These are phyloP conservation scores for Dynastes maya DNA, from an alignment of 2,888 invertebrate genomes.

Conservation along the genomic window DNA sequence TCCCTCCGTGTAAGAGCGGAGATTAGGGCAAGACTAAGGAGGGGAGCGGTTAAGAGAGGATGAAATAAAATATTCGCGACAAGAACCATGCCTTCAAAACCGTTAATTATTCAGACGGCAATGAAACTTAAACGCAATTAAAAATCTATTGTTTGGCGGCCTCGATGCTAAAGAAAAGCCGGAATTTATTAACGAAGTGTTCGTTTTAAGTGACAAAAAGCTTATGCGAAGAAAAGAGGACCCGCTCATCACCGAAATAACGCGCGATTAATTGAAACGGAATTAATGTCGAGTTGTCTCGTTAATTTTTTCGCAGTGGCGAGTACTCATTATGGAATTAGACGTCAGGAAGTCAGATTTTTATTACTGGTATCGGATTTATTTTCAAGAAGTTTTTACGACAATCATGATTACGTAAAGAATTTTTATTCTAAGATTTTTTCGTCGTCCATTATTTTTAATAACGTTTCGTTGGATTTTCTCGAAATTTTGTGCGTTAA, in stretches of 20 bases:
- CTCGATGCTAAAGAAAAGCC: slow-evolving; percentile 23
- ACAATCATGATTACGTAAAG: too few relatives aligned
- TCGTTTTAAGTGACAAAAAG: slow-evolving; percentile 12
- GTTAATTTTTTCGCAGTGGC: neutral
- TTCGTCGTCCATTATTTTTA: too few relatives aligned
- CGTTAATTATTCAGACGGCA: slow-evolving; percentile 37
- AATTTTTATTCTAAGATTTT: too few relatives aligned
- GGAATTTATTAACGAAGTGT: slow-evolving; percentile 27
- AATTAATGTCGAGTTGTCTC: slow-evolving; percentile 34
- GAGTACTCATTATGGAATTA: neutral
- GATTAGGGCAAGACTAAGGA: neutral
- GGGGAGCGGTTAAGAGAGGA: neutral
- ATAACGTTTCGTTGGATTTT: too few relatives aligned
- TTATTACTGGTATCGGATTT: neutral
- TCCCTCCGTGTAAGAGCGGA: neutral
- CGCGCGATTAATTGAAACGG: slow-evolving; percentile 15
- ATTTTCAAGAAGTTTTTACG: too few relatives aligned
- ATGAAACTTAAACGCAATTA: slow-evolving; percentile 42
- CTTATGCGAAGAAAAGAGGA: neutral
- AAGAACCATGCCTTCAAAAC: slow-evolving; percentile 13
- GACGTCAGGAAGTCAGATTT: slow-evolving; percentile 1
- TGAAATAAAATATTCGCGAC: slow-evolving; percentile 14
- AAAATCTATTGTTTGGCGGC: slow-evolving; percentile 36
- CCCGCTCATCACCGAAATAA: neutral
- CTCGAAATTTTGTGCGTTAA: too few relatives aligned